Evolutionary conservation across 1,140 invertebrate genomes (phyloP).

Genomic region (Eupeodes corollae): DNA sequence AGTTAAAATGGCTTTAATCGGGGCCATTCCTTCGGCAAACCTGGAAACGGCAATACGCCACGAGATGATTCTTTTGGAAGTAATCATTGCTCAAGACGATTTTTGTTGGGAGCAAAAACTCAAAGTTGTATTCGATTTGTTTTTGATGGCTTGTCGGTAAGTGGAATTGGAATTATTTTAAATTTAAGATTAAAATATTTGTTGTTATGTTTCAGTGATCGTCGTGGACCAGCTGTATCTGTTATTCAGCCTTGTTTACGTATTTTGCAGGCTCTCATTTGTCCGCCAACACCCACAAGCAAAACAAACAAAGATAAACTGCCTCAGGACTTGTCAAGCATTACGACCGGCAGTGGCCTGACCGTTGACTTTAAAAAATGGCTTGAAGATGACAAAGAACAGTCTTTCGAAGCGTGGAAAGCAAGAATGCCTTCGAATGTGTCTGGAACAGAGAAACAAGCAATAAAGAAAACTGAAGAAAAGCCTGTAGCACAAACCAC

Average conservation of each 20-base stretch:
- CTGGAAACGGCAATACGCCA: constrained; percentile 67
- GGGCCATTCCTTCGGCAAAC: constrained; percentile 47
- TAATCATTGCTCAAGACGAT: constrained; percentile 82
- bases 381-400: constrained; percentile 59
- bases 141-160: constrained; percentile 61
- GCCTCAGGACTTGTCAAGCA: constrained; percentile 36
- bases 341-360: constrained; percentile 49
- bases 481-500: constrained; percentile 1
- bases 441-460: background rate
- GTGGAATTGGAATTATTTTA: constrained; percentile 14
- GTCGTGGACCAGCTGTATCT: constrained; percentile 27
- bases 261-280: constrained; percentile 68
- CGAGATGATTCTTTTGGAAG: constrained; percentile 79
- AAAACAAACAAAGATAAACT: constrained; percentile 43
- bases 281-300: constrained; percentile 48
- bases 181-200: constrained; percentile 51
- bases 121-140: constrained; percentile 76
- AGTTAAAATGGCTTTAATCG: constrained; percentile 63
- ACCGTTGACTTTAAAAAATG: constrained; percentile 64
- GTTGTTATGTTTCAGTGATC: constrained; percentile 48
- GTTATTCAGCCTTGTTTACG: constrained; percentile 60
- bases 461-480: background rate
- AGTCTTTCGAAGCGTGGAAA: constrained; percentile 61
- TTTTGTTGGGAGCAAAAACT: constrained; percentile 91
- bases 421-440: constrained; percentile 23